Evolutionary conservation across 2,888 invertebrate genomes (phyloP).

Genomic region (Nezara viridula): DNA sequence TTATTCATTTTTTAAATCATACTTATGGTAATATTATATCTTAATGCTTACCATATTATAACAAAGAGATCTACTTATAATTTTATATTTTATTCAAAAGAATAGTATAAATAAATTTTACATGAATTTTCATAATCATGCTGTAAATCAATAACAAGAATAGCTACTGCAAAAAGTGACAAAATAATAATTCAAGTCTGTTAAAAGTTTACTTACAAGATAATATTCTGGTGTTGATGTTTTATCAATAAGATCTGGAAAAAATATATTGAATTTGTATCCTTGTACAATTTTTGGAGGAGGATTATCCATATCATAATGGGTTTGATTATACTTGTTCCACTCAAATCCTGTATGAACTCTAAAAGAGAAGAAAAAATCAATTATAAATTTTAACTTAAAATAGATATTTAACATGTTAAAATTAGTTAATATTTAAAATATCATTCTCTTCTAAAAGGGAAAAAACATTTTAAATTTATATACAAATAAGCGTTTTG

Average conservation of each 20-base stretch:
- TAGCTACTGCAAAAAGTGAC: not conserved
- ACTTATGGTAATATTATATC: no score
- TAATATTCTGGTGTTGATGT: conserved; percentile 92
- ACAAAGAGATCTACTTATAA: no score
- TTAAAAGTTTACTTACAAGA: conserved; percentile 74
- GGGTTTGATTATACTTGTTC: conserved; percentile 99
- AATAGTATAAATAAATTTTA: no score
- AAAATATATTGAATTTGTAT: conserved; percentile 99
- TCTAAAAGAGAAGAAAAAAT: conserved; percentile 69
- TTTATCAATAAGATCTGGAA: conserved; percentile 98
- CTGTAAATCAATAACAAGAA: no score
- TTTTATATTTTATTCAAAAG: no score
- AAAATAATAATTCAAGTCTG: not conserved
- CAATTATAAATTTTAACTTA: not conserved
- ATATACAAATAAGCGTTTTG: no score
- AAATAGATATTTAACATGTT: not conserved
- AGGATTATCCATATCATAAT: conserved; percentile 99
- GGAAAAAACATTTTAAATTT: no score
- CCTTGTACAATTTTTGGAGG: conserved; percentile 99
- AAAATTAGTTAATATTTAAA: not conserved
- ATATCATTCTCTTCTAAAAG: not conserved
- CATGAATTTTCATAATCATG: no score
- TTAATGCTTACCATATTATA: no score
- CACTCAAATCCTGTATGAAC: conserved; percentile 99
- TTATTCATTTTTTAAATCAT: no score